Evolutionary conservation across 2,797 vertebrate genomes (phyloP).

Genomic region (Novumbra hubbsi): DNA sequence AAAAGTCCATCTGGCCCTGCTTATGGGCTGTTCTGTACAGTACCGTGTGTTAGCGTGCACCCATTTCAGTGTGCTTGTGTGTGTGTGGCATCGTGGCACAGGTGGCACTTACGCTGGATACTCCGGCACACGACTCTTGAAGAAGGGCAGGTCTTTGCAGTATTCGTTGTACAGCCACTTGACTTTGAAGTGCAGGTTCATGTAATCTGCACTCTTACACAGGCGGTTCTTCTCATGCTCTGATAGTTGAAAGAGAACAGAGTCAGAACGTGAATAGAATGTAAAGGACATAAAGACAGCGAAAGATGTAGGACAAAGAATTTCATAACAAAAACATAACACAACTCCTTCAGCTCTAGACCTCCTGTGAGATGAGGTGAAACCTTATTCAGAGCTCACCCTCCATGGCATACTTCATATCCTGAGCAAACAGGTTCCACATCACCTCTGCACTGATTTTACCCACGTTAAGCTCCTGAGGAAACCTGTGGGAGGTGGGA

Average conservation of each 20-base stretch:
- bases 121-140: slow-evolving; percentile 93
- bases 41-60: background rate
- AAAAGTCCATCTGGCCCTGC: background rate
- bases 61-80: background rate
- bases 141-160: slow-evolving; percentile 93
- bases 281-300: background rate
- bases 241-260: slow-evolving; percentile 47
- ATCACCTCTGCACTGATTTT: slow-evolving; percentile 99
- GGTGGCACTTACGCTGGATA: slow-evolving; percentile 88
- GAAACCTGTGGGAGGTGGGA: slow-evolving; percentile 78
- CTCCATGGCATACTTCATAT: slow-evolving; percentile 99
- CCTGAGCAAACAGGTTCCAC: slow-evolving; percentile 99
- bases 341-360: background rate
- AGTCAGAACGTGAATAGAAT: background rate
- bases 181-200: slow-evolving; percentile 99
- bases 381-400: slow-evolving; percentile 73
- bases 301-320: slow-evolving; percentile 27
- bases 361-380: background rate
- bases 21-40: background rate
- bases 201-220: slow-evolving; percentile 98
- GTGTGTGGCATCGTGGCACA: background rate
- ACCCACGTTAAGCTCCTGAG: slow-evolving; percentile 96
- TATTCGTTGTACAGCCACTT: slow-evolving; percentile 99
- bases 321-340: slow-evolving; percentile 12
- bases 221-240: slow-evolving; percentile 97